Conservation (phyloP, 2,113 vertebrate genomes). For the Baryphthengus martii region DNA sequence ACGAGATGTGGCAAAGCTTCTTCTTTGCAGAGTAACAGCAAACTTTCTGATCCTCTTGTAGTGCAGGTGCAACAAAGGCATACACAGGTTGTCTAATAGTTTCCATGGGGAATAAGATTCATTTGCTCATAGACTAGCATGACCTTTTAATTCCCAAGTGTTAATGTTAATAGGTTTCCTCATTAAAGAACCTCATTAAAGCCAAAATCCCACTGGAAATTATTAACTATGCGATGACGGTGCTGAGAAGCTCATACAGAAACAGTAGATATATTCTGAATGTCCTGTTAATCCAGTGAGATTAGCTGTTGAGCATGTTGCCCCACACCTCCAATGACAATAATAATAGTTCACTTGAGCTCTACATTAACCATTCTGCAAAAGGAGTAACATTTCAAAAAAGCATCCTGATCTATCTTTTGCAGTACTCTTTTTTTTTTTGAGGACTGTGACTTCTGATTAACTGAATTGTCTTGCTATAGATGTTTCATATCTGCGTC, state of each 20-base stretch:
- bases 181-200: conserved; percentile 37
- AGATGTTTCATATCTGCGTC: neutral
- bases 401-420: neutral
- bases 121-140: neutral
- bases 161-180: neutral
- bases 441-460: neutral
- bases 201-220: conserved; percentile 17
- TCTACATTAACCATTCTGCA: neutral
- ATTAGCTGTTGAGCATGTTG: neutral
- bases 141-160: conserved; percentile 8
- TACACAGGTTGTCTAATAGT: neutral
- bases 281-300: neutral
- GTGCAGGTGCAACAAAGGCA: neutral
- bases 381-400: neutral
- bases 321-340: neutral
- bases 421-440: neutral
- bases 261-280: neutral
- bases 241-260: neutral
- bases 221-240: neutral
- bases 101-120: neutral
- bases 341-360: neutral
- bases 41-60: neutral
- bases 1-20: neutral
- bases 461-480: neutral
- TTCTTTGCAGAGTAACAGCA: neutral